Conservation (phyloP, 2,113 vertebrate species). For the Mystacornis crossleyi region DNA sequence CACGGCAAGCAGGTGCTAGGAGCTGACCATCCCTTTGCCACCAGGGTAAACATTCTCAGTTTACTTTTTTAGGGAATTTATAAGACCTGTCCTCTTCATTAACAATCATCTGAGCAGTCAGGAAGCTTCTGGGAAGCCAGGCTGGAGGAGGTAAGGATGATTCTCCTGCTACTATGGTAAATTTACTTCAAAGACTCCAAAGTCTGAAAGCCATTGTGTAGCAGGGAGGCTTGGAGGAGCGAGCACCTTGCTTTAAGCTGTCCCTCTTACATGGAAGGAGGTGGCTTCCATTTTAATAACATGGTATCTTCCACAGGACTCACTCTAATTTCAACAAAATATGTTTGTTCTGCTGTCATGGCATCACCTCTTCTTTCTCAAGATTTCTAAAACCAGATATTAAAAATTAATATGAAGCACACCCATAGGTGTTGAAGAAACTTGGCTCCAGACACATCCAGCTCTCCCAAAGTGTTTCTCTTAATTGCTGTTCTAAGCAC, state of each 20-base stretch:
- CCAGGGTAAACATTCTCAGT: rapidly evolving
- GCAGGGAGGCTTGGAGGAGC: background rate
- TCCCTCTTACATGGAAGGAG: background rate
- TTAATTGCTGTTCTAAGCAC: background rate
- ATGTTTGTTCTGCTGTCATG: background rate
- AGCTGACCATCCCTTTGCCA: background rate
- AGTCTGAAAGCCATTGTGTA: background rate
- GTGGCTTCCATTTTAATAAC: background rate
- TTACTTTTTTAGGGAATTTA: background rate
- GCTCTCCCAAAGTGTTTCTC: background rate
- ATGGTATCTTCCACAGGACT: background rate
- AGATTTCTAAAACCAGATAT: background rate
- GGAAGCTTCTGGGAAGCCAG: background rate
- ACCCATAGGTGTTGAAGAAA: background rate
- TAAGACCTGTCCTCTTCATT: background rate
- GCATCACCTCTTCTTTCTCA: background rate
- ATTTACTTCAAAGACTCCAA: background rate
- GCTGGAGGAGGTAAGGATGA: background rate
- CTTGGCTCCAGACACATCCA: background rate
- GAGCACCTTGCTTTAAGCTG: background rate
- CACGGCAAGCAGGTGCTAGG: rapidly evolving
- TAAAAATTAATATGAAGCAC: background rate
- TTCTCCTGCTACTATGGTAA: background rate
- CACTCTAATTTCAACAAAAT: background rate
- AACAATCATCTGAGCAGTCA: background rate